These are phyloP conservation scores for Bucco capensis DNA, from an alignment of 2,113 vertebrate species.

Conservation along the genomic window DNA sequence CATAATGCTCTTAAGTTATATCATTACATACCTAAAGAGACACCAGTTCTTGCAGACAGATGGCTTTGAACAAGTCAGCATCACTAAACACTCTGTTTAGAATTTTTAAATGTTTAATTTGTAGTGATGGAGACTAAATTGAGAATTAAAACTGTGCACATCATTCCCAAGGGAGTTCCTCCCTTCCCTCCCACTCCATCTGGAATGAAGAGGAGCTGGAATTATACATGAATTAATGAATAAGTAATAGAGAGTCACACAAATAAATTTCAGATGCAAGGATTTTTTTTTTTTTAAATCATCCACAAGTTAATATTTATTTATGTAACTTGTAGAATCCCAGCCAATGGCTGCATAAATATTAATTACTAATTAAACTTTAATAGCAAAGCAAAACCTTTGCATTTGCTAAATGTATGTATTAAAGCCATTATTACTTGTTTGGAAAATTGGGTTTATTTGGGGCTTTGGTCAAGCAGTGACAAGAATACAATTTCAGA, in stretches of 20 bases:
- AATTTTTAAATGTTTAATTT: slow-evolving; percentile 56
- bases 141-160: slow-evolving; percentile 36
- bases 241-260: slow-evolving; percentile 56
- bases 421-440: slow-evolving; percentile 22
- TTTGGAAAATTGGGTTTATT: slow-evolving; percentile 2
- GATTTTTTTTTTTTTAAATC: not conserved
- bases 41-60: not conserved
- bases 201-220: slow-evolving; percentile 42
- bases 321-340: slow-evolving; percentile 60
- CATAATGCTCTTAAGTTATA: not conserved
- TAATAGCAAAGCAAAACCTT: slow-evolving; percentile 44
- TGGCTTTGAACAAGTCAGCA: not conserved
- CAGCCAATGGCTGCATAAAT: slow-evolving; percentile 68
- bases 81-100: slow-evolving; percentile 17
- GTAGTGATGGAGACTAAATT: slow-evolving; percentile 30
- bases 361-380: slow-evolving; percentile 75
- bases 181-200: slow-evolving; percentile 29
- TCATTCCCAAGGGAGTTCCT: slow-evolving; percentile 1
- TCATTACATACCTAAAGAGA: not conserved
- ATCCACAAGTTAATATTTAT: slow-evolving; percentile 73
- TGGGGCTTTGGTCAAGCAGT: not conserved
- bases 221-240: slow-evolving; percentile 52
- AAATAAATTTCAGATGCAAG: slow-evolving; percentile 47
- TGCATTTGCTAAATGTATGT: slow-evolving; percentile 25
- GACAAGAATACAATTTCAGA: slow-evolving; percentile 3